These are phyloP conservation scores for Mythimna ferrago DNA, from an alignment of 2,888 invertebrate genomes.

Conservation along the genomic window DNA sequence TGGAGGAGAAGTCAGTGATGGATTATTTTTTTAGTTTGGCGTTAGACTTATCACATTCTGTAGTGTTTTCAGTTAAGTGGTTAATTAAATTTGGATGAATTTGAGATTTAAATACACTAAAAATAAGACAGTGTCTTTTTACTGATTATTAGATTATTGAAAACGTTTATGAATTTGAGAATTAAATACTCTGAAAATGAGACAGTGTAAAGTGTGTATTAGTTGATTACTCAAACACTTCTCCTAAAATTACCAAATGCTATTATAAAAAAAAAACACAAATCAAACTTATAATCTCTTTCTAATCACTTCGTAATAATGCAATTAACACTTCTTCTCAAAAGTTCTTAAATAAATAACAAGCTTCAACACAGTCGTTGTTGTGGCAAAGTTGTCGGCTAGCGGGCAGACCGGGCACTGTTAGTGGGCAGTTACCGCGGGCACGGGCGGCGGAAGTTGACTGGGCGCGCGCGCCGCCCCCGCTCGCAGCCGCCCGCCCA, in stretches of 20 bases:
- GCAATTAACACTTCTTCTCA: conserved; percentile 29
- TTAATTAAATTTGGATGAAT: neutral
- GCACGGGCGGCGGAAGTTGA: conserved; percentile 74
- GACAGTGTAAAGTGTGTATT: no score
- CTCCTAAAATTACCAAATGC: neutral
- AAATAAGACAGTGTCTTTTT: no score
- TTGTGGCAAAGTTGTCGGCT: conserved; percentile 50
- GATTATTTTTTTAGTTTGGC: neutral
- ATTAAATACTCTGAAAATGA: neutral
- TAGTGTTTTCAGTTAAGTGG: neutral
- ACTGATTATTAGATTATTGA: no score
- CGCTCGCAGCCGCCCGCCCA: conserved; percentile 77
- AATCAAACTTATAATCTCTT: neutral
- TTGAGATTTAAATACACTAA: neutral
- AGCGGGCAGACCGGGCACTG: conserved; percentile 32
- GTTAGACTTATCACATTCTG: conserved; percentile 17
- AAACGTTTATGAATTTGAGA: neutral
- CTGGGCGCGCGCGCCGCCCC: conserved; percentile 86
- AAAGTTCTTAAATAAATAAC: conserved; percentile 47
- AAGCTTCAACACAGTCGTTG: conserved; percentile 30
- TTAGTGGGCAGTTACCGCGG: conserved; percentile 63
- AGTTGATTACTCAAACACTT: neutral
- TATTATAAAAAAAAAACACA: neutral
- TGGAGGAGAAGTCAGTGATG: no score
- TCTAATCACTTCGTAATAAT: conserved; percentile 28